These are phyloP conservation scores for Trogon surrucura DNA, from an alignment of 2,113 vertebrate genomes.

Conservation along the genomic window DNA sequence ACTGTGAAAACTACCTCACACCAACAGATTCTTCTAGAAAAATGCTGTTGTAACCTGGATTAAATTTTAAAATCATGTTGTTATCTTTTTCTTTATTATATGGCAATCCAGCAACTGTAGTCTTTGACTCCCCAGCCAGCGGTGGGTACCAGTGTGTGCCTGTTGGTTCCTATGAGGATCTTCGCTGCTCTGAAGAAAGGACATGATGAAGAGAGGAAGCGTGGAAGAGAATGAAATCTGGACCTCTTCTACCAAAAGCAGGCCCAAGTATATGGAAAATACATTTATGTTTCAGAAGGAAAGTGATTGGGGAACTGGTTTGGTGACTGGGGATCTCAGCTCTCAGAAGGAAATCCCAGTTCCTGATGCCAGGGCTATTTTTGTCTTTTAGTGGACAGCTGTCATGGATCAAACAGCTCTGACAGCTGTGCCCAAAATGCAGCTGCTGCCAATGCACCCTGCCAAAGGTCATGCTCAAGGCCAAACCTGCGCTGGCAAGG, in stretches of 20 bases:
- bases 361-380: slow-evolving; percentile 4
- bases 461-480: background rate
- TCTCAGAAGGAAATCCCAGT: background rate
- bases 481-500: background rate
- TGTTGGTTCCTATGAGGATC: background rate
- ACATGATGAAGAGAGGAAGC: background rate
- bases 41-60: background rate
- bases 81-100: background rate
- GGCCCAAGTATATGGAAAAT: background rate
- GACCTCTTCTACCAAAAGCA: background rate
- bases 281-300: background rate
- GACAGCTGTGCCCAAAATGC: background rate
- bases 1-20: background rate
- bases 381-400: background rate
- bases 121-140: background rate
- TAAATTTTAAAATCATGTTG: background rate
- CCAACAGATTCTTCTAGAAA: background rate
- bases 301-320: background rate
- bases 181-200: background rate
- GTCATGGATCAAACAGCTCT: background rate
- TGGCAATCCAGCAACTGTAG: background rate
- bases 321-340: accelerated
- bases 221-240: background rate
- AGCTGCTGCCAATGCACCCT: background rate
- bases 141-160: background rate